Conservation (phyloP, 2,797 vertebrate species). For the Sciaenops ocellatus region DNA sequence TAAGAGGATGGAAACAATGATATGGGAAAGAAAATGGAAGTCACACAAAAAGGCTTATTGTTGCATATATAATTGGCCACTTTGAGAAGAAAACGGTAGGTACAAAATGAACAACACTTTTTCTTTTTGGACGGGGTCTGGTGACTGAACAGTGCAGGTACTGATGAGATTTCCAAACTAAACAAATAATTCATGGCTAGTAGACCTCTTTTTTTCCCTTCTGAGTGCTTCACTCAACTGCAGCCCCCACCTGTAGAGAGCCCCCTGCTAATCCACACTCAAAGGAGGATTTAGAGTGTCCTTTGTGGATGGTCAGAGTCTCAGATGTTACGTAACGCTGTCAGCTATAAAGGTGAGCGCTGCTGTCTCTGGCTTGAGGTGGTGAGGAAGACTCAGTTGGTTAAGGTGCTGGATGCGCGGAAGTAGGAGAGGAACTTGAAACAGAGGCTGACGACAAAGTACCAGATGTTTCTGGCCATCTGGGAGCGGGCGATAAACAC, state of each 20-base stretch:
- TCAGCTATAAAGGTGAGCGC: conserved; percentile 35
- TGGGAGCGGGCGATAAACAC: conserved; percentile 96
- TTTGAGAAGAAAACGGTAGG: conserved; percentile 67
- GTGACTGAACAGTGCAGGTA: conserved; percentile 54
- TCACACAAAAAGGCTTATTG: conserved; percentile 66
- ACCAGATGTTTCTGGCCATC: conserved; percentile 96
- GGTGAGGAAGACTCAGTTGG: conserved; percentile 73
- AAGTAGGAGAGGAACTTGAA: conserved; percentile 98
- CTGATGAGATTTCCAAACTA: conserved; percentile 60
- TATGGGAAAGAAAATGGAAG: conserved; percentile 51
- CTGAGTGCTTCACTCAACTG: conserved; percentile 45
- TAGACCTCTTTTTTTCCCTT: conserved; percentile 52
- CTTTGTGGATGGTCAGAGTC: conserved; percentile 42
- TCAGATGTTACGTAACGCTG: conserved; percentile 42
- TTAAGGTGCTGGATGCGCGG: conserved; percentile 89
- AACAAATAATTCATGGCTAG: conserved; percentile 74
- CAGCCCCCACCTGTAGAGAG: conserved; percentile 45
- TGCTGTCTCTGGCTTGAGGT: conserved; percentile 36
- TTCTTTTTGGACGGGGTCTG: conserved; percentile 45
- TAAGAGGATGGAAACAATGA: conserved; percentile 43
- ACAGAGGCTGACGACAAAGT: conserved; percentile 96
- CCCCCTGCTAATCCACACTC: conserved; percentile 45
- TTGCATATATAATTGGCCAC: conserved; percentile 86
- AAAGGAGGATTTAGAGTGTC: conserved; percentile 28
- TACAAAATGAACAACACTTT: conserved; percentile 67